Base-by-base conservation (phyloP, 2,888 invertebrate species). In the Drosophila cognata region DNA sequence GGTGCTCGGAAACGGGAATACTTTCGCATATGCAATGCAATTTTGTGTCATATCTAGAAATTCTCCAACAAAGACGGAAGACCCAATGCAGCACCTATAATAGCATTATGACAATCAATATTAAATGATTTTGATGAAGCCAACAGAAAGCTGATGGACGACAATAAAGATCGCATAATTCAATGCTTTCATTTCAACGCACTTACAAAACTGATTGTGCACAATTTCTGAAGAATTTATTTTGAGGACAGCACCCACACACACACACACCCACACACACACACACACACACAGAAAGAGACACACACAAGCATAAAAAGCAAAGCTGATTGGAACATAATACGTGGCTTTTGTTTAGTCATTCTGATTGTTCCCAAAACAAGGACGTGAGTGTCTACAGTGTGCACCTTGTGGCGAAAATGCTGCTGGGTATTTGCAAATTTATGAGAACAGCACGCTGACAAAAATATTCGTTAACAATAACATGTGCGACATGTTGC, bases 381-480 rank as follows among this genome's bases (percentile, higher is more conserved):
- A 28, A 18, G 18, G 33, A 21, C 36, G 29, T 62, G n/a, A 60
- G 21, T 38, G 38, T 38, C 38, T 55, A 16, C 21, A 13, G 21
- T 60, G 50, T 52, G 51, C 56, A 60, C 18, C 56, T 41, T 65
- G 18, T 55, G 57, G 51, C 38, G 43, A 58, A 70, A 48, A 21
- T n/a, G 46, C 58, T 52, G 33, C 76, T 59, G 63, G 61, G 59
- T 65, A 69, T 72, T 71, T 74, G 68, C 70, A 66, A 75, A 74
- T 77, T 77, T 73, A 59, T 64, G 83, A 79, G 72, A 82, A 65
- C 66, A 58, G 28, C 55, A 33, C 43, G 46, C 64, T 53, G 64
- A 63, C 72, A 76, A 72, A 57, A 61, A 48, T 53, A 73, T 55
- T 25, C 5, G 11, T 13, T 56, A 18, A 28, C 28, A 51, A 36